Base-by-base conservation (phyloP, 2,888 invertebrate species). In the Malacosoma neustria region DNA sequence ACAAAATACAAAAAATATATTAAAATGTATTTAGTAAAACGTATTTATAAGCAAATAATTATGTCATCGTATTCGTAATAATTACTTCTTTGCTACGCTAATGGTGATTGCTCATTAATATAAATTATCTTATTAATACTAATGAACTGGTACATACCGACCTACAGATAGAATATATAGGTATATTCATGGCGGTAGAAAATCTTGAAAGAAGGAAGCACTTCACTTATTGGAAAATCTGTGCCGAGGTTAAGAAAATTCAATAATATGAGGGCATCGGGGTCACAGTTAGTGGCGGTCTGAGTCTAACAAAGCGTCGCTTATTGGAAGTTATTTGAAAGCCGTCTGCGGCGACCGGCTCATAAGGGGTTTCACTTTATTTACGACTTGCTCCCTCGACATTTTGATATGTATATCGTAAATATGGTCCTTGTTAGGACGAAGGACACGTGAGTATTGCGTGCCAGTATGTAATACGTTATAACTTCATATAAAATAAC, bases 291-390 rank as follows among this genome's bases (percentile, higher is more conserved):
- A 37, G 40, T 33, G 35, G 44, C 50, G 48, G 47, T 40, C 47
- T 42, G 47, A 45, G 36, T 51, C 47, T 52, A 51, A 54, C 51
- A 46, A 51, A 56, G 54, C 50, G 52, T 49, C 55, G 51, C 48
- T 66, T 68, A 65, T 66, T 63, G 62, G 56, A 64, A 65, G 62
- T 67, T 63, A 67, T 66, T 69, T 64, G 55, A 62, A 64, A 69
- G 53, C 59, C 57, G 59, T 61, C 60, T 60, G 59, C 57, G 54
- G 57, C 54, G 49, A 52, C 58, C 55, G 53, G 57, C 49, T 55
- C 49, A 40, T 51, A 56, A 56, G 54, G 51, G 56, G 51, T 49
- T 62, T 53, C 51, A 51, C 37, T 39, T 52, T 57, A 56, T 57
- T 57, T 63, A 56, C 44, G 49, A 54, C 43, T 50, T 49, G 43